phyloP scores from a whole-genome alignment of 2,113 vertebrate species.

The Progne subis region DNA sequence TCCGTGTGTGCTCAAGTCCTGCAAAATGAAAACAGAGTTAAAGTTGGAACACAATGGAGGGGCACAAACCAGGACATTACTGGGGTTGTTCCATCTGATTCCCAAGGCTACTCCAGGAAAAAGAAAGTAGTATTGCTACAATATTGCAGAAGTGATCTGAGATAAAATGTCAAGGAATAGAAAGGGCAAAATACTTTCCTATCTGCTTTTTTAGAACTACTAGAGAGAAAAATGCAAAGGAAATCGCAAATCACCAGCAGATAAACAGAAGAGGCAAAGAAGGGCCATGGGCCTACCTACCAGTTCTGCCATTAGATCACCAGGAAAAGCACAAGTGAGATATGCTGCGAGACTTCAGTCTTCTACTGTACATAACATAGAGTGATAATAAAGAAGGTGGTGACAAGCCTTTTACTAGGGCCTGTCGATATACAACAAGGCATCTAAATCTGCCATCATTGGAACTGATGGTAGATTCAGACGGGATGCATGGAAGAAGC shows the following conservation, averaged over 20 bases:
- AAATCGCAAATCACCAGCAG: background rate
- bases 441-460: too few relatives aligned
- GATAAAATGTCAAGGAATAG: background rate
- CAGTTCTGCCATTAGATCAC: background rate
- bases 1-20: background rate
- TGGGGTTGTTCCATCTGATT: background rate
- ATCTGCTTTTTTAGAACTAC: background rate
- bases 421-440: background rate
- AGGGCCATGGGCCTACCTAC: background rate
- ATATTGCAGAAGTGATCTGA: background rate
- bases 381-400: background rate
- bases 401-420: background rate
- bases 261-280: background rate
- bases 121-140: background rate
- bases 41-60: rapidly evolving
- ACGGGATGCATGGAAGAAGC: background rate
- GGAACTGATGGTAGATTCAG: background rate
- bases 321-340: background rate
- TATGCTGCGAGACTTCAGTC: background rate
- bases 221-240: background rate
- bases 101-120: background rate
- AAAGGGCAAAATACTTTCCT: background rate
- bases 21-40: background rate
- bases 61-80: background rate
- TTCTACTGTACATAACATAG: background rate